Evolutionary conservation across 2,888 invertebrate species (phyloP), one percentile per base, ranked within the genome.

Genomic region (Chrysomela aeneicollis): DNA sequence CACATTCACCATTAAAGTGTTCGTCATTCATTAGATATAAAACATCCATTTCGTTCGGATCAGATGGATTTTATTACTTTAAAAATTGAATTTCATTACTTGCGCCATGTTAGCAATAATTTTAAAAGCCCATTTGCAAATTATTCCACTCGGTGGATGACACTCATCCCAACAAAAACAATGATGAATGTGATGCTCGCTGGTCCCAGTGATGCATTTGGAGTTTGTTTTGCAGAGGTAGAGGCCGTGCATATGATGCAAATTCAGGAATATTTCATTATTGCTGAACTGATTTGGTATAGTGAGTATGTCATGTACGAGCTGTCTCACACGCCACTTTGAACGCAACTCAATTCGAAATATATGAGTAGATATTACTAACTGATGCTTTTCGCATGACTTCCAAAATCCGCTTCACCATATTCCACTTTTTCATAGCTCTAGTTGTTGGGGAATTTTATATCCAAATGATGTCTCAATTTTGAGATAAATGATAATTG

Each of bases 31-130:
- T 42, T 42, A n/a, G n/a, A 10, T 35, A n/a, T 42, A 15, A 42
- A 42, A 42, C 42, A 42, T 42, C 42, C 42, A 3, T 15, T 42
- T 15, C 42, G 12, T 42, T 42, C 42, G 4, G 42, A 42, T 42
- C 42, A 15, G 42, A 42, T 42, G 42, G 42, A 42, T 42, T 42
- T 42, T 42, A 42, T 42, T 15, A 15, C 42, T 42, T 15, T 15
- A 15, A 42, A 42, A 42, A 42, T 42, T 42, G 42, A 42, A 42
- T 42, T n/a, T 42, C 42, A 15, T 42, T 42, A 42, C 42, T 42
- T 15, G 42, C 42, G 42, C 42, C n/a, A 6, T 42, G 42, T 42
- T 42, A 15, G 42, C 42, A 42, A 42, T 42, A 42, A 42, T 42
- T 42, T 42, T 15, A 42, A 42, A 42, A n/a, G 15, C 42, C 42